phyloP scores from a whole-genome alignment of 2,888 invertebrate genomes.

The Synergus japonicus region DNA sequence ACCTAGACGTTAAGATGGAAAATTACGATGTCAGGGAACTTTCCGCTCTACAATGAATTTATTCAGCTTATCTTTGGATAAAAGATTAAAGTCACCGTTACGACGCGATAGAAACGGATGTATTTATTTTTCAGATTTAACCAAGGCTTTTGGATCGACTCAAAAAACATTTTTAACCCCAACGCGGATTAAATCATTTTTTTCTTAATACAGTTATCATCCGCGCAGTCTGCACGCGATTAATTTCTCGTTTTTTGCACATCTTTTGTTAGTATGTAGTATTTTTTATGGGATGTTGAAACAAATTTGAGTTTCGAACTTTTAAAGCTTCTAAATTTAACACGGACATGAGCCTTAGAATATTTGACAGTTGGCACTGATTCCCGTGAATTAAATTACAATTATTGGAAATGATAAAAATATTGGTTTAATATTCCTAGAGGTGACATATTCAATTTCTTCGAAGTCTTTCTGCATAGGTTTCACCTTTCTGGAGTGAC shows the following conservation, averaged over 20 bases:
- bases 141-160: background rate
- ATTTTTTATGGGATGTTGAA: no score
- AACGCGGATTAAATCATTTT: background rate
- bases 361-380: no score
- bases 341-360: no score
- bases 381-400: no score
- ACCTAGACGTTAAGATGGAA: slow-evolving; percentile 1
- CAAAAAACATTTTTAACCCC: background rate
- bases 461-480: background rate
- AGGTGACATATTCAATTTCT: background rate
- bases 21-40: slow-evolving; percentile 18
- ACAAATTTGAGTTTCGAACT: no score
- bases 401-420: no score
- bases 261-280: no score
- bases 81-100: slow-evolving; percentile 22
- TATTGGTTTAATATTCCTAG: background rate
- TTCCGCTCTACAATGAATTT: background rate
- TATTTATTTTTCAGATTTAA: slow-evolving; percentile 2
- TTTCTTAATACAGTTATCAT: background rate
- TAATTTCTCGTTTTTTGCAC: no score
- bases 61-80: background rate
- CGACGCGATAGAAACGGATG: background rate
- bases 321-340: no score
- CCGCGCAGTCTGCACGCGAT: no score
- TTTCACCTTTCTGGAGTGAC: background rate